Percentiles rank a stretch among this genome's conserved stretches.
phyloP scores from a whole-genome alignment of 1,140 invertebrate species.

The Pseudomyrmex flavicornis region DNA sequence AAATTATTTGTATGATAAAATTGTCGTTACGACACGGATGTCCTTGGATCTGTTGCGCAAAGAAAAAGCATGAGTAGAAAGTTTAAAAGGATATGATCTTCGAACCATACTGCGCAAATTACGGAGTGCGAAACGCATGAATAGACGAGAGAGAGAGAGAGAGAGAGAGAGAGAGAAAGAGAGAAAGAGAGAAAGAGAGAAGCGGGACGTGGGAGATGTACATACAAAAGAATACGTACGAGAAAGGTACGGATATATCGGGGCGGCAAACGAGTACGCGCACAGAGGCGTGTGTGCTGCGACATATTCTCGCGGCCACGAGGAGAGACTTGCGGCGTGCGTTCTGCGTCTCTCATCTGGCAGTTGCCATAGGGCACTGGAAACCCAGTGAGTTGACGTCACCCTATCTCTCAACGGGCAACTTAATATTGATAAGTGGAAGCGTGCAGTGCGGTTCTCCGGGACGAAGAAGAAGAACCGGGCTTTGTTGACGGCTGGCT shows the following conservation, averaged over 20 bases:
- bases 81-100: slow-evolving; percentile 17
- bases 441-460: slow-evolving; percentile 54
- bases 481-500: neutral
- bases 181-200: slow-evolving; percentile 17
- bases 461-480: slow-evolving; percentile 41
- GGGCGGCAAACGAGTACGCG: neutral
- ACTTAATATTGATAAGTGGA: slow-evolving; percentile 82
- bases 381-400: slow-evolving; percentile 76
- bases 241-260: neutral
- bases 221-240: slow-evolving; percentile 17
- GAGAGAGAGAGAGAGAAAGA: slow-evolving; percentile 15
- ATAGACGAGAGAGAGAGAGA: slow-evolving; percentile 14
- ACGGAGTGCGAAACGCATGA: slow-evolving; percentile 6
- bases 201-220: slow-evolving; percentile 6
- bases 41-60: neutral
- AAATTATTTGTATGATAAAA: too few species aligned
- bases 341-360: slow-evolving; percentile 66
- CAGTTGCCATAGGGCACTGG: slow-evolving; percentile 80
- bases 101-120: slow-evolving; percentile 3
- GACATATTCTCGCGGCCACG: neutral
- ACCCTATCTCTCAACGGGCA: slow-evolving; percentile 76
- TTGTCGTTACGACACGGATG: neutral
- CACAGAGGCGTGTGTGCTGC: neutral
- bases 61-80: neutral
- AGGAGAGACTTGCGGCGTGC: slow-evolving; percentile 41